A percentile compares a stretch with the other conserved stretches of the same genome.
phyloP scores from a whole-genome alignment of 2,888 invertebrate species.

The Stenolophus ochropezus region DNA sequence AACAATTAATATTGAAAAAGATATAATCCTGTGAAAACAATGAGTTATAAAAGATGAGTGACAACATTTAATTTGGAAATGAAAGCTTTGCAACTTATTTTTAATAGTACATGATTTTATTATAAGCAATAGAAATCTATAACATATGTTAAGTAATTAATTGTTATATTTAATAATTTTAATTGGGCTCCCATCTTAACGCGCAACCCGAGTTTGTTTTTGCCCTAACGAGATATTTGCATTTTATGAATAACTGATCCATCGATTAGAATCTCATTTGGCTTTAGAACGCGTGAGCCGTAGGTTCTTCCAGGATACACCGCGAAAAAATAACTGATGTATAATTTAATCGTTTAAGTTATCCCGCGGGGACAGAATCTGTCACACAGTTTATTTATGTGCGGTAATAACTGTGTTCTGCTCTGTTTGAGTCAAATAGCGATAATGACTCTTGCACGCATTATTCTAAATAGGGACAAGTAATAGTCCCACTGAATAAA shows the following conservation, averaged over 20 bases:
- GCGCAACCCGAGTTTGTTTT: not conserved
- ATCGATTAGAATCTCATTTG: conserved; percentile 43
- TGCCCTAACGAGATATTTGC: conserved; percentile 3
- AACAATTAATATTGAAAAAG: no score
- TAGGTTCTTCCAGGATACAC: conserved; percentile 29
- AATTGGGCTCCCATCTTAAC: not conserved
- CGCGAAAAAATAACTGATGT: conserved; percentile 21
- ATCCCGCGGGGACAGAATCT: conserved; percentile 31
- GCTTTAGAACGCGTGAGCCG: conserved; percentile 14
- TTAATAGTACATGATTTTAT: no score
- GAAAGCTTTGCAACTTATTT: no score
- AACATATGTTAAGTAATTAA: no score
- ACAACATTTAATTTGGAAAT: no score
- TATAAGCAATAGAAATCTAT: no score
- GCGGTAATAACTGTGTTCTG: conserved; percentile 52
- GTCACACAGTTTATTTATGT: conserved; percentile 51
- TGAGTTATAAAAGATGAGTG: no score
- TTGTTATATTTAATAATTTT: not conserved
- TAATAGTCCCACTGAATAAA: conserved; percentile 41
- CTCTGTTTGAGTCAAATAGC: conserved; percentile 55
- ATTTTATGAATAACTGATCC: not conserved
- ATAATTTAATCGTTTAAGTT: conserved; percentile 53
- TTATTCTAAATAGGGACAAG: conserved; percentile 56
- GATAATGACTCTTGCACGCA: conserved; percentile 52
- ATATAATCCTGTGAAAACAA: no score